A percentile compares a stretch with the other conserved stretches of the same genome.
Evolutionary conservation across 2,113 vertebrate genomes (phyloP).

Genomic region (Talpa occidentalis): DNA sequence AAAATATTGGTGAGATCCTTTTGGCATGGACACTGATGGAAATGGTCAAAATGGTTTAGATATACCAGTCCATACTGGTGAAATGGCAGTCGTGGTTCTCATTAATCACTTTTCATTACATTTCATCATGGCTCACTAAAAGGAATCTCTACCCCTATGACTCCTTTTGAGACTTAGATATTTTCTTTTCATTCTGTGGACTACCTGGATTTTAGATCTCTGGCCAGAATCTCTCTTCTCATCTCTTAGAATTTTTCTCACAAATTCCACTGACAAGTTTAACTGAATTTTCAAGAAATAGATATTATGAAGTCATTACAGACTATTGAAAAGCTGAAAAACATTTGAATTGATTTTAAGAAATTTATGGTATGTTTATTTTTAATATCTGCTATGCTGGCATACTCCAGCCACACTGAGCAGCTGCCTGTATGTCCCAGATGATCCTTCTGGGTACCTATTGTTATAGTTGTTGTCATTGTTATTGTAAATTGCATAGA

Average conservation of each 20-base stretch:
- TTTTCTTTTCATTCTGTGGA: neutral
- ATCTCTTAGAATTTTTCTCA: neutral
- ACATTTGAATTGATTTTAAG: neutral
- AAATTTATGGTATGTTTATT: neutral
- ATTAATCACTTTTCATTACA: neutral
- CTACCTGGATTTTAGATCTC: neutral
- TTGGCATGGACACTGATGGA: neutral
- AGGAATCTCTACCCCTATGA: neutral
- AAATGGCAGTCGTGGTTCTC: neutral
- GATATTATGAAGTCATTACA: neutral
- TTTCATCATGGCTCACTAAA: too few relatives aligned
- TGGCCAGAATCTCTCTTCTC: neutral
- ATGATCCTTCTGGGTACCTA: neutral
- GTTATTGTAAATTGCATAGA: neutral
- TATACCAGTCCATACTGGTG: neutral
- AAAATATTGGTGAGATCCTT: neutral
- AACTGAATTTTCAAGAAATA: neutral
- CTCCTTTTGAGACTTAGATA: neutral
- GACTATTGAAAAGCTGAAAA: neutral
- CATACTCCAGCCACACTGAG: neutral
- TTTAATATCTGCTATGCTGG: neutral
- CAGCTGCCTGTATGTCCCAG: too few relatives aligned
- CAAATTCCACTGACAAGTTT: neutral
- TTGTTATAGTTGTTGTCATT: neutral
- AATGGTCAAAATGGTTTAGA: neutral